Percentiles rank a stretch among this genome's conserved stretches.
phyloP scores from a whole-genome alignment of 2,797 vertebrate species.

The Cynopterus sphinx region DNA sequence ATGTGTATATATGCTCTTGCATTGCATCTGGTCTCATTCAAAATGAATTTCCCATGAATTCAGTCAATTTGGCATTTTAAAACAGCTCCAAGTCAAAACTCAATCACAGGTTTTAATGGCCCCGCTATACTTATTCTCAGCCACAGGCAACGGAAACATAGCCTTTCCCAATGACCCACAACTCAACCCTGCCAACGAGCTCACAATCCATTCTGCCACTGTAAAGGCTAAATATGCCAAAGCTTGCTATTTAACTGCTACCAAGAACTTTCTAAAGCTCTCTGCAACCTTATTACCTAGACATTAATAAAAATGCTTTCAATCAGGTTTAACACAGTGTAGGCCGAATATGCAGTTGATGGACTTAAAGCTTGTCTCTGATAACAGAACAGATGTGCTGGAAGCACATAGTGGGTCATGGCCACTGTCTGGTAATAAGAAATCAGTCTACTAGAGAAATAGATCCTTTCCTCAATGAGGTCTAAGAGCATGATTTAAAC shows the following conservation, averaged over 20 bases:
- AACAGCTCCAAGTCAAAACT: conserved; percentile 55
- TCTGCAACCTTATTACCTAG: neutral
- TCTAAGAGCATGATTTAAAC: conserved; percentile 56
- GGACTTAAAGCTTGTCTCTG: conserved; percentile 17
- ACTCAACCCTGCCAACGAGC: neutral
- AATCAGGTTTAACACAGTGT: neutral
- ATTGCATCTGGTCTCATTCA: conserved; percentile 36
- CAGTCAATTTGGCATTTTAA: conserved; percentile 49
- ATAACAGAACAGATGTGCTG: conserved; percentile 20
- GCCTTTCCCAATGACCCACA: neutral
- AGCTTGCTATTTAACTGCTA: neutral
- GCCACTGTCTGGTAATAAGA: neutral
- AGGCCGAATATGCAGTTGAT: neutral
- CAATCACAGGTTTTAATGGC: conserved; percentile 55
- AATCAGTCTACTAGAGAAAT: conserved; percentile 34
- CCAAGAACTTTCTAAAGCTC: neutral
- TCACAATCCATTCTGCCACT: neutral
- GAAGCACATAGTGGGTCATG: neutral
- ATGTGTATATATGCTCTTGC: neutral
- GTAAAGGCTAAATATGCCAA: neutral
- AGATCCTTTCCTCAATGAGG: conserved; percentile 12
- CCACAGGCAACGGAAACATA: conserved; percentile 38
- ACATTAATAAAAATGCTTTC: conserved; percentile 26
- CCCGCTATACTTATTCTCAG: neutral
- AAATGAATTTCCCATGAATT: conserved; percentile 48